Percentiles rank a stretch among this genome's conserved stretches.
These are phyloP conservation scores for Myiozetetes cayanensis DNA, from an alignment of 2,113 vertebrate species.

Conservation along the genomic window DNA sequence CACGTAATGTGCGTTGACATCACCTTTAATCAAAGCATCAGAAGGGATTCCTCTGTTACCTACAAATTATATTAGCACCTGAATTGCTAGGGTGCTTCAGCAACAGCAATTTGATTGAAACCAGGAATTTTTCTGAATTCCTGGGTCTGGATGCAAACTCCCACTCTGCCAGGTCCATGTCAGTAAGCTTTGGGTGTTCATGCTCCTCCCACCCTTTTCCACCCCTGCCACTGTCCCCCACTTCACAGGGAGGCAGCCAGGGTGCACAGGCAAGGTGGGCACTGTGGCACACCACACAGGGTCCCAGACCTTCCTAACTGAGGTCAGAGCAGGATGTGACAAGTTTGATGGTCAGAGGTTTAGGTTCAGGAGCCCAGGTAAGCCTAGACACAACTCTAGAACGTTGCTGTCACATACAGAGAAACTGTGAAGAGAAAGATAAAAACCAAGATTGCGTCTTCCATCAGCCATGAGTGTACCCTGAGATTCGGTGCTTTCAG, in stretches of 20 bases:
- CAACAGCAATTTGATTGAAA: background rate
- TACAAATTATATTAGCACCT: background rate
- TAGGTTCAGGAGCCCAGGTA: background rate
- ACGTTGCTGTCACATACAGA: too few species aligned
- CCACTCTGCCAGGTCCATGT: accelerated
- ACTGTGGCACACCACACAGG: background rate
- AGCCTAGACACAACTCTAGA: background rate
- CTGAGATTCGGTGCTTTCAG: background rate
- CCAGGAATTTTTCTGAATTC: background rate
- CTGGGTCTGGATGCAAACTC: background rate
- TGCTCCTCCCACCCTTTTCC: background rate
- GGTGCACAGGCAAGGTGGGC: background rate
- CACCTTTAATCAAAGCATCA: background rate
- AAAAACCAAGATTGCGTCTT: background rate
- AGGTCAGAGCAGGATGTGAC: background rate
- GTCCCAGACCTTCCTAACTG: background rate
- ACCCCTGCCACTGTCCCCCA: background rate
- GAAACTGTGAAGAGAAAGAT: background rate
- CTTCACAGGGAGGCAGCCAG: background rate
- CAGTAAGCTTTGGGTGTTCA: background rate
- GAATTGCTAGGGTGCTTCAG: background rate
- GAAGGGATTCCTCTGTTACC: background rate
- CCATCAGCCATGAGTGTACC: background rate
- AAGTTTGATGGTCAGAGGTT: background rate
- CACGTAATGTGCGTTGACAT: background rate